These are phyloP conservation scores for Varanus salvator DNA, from an alignment of 2,113 vertebrate genomes.

Conservation along the genomic window DNA sequence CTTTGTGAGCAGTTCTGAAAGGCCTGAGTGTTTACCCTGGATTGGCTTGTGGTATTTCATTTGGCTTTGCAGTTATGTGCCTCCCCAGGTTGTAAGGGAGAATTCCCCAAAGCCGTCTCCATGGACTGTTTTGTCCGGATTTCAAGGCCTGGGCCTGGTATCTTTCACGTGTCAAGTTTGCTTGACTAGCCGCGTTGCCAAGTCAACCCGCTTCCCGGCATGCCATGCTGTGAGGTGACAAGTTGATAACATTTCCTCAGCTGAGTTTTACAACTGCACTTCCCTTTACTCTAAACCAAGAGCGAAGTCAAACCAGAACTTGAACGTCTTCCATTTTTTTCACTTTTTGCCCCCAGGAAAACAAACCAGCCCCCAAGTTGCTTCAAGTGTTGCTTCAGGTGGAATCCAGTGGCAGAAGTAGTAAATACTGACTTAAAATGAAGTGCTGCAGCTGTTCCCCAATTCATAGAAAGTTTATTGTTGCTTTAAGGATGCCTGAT, in stretches of 20 bases:
- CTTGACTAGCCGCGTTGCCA: not conserved
- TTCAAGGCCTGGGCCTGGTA: slow-evolving; percentile 16
- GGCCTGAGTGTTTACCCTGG: slow-evolving; percentile 13
- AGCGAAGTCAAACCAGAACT: not conserved
- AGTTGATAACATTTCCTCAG: slow-evolving; percentile 4
- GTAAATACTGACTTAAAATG: not conserved
- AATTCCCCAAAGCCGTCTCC: not conserved
- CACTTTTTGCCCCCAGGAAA: not conserved
- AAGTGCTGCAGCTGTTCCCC: not conserved
- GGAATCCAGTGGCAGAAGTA: not conserved
- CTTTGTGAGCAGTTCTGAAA: slow-evolving; percentile 15
- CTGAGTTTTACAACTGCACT: not conserved
- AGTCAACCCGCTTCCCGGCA: not conserved
- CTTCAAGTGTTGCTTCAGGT: not conserved
- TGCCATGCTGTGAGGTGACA: slow-evolving; percentile 13
- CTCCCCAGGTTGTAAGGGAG: not conserved
- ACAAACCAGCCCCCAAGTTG: not conserved
- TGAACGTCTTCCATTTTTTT: not conserved
- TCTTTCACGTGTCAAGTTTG: slow-evolving; percentile 16
- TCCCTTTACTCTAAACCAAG: not conserved
- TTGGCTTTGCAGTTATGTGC: not conserved
- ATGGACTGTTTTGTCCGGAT: not conserved
- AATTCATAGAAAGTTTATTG: not conserved
- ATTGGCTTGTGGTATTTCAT: not conserved
- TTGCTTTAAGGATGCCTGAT: not conserved